Conservation (phyloP, 2,113 vertebrate genomes). For the Notechis scutatus region DNA sequence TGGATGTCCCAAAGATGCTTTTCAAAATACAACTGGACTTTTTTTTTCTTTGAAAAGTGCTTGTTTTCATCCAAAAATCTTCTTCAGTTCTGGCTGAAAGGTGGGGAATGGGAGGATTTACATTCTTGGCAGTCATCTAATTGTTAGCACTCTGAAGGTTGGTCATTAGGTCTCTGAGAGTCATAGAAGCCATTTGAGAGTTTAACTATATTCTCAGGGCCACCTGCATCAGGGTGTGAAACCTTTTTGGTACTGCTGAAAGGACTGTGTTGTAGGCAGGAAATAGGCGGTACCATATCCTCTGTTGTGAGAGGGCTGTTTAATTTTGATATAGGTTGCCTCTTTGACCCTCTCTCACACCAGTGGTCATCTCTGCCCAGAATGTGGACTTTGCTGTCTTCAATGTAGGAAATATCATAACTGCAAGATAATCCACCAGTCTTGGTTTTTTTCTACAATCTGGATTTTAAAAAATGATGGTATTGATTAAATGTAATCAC, state of each 20-base stretch:
- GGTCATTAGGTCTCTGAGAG: neutral
- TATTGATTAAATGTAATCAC: neutral
- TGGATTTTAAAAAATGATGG: neutral
- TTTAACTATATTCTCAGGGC: neutral
- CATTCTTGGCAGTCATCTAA: neutral
- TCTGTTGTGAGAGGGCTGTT: neutral
- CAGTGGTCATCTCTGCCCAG: neutral
- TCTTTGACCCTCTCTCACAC: neutral
- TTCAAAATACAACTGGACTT: too few relatives aligned
- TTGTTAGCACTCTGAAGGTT: neutral
- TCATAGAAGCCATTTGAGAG: neutral
- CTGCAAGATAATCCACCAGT: neutral
- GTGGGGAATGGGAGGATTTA: neutral
- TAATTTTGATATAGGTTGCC: neutral
- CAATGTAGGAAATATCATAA: constrained; percentile 38
- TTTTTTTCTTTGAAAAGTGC: neutral
- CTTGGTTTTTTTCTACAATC: neutral
- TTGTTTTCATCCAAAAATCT: neutral
- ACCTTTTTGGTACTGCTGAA: neutral
- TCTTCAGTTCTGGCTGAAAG: neutral
- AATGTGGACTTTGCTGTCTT: neutral
- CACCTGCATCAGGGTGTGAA: neutral
- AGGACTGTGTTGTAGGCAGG: neutral
- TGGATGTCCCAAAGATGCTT: too few relatives aligned
- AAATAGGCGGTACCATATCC: neutral